Evolutionary conservation across 2,113 vertebrate species (phyloP).

Genomic region (Muntiacus reevesi): DNA sequence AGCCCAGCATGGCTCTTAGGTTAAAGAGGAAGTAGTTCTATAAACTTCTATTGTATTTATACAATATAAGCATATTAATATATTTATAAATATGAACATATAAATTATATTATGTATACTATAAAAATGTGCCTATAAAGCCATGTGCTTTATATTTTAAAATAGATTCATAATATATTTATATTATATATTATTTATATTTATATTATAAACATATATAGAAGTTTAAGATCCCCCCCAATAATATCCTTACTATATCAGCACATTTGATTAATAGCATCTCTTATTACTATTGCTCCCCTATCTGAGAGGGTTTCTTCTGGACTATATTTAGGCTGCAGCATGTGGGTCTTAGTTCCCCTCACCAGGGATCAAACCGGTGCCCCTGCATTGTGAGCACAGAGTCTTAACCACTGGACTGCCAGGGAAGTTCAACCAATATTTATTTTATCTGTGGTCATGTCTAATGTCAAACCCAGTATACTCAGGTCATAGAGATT

Average conservation of each 20-base stretch:
- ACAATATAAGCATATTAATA: background rate
- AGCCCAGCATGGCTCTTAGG: background rate
- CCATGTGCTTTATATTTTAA: background rate
- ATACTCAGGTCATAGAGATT: fast-evolving
- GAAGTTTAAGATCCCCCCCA: background rate
- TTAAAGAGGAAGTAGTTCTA: background rate
- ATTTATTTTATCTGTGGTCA: background rate
- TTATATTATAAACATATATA: background rate
- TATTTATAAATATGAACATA: background rate
- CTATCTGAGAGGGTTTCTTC: background rate
- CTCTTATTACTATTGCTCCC: background rate
- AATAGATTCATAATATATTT: background rate
- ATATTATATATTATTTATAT: background rate
- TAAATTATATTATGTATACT: background rate
- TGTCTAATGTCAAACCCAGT: background rate
- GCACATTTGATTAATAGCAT: background rate
- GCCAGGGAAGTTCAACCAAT: background rate
- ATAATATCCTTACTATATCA: background rate
- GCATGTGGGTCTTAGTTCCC: background rate
- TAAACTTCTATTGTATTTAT: background rate
- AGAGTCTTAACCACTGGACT: background rate
- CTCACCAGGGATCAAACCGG: background rate
- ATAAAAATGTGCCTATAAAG: background rate
- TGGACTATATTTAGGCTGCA: background rate
- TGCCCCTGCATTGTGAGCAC: background rate